Evolutionary conservation across 2,113 vertebrate genomes (phyloP), one percentile per base, ranked within the genome.

Genomic region (Leuciscus idus): DNA sequence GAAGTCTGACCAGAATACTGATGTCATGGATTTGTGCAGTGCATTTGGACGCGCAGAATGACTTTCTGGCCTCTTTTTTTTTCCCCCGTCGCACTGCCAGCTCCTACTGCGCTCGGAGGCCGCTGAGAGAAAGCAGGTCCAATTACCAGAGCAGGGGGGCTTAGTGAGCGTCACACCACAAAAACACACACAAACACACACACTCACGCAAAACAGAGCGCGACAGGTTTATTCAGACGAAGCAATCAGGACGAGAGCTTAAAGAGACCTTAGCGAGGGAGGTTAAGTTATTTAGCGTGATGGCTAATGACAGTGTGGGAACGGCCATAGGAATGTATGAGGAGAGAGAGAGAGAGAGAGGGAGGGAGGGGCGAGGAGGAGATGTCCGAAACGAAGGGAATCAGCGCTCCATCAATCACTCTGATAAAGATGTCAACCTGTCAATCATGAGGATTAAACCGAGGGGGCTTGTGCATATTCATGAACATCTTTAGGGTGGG

Each of bases 21-120:
- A 92, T 93, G 92, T 86, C 86, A 84, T 88, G 86, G 86, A 88
- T 92, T 90, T 87, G 87, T 81, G 88, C 83, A 83, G 79, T 66
- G 81, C 89, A 86, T 86, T 91, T 87, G 89, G 87, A 88, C 57
- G 83, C 48, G 78, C 64, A 86, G 80, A 91, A 90, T 91, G 90
- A 91, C 91, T 92, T 92, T 88, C 88, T 92, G 88, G 86, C 91
- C 89, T 62, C 33, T 72, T 87, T 85, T 87, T 70, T 86, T 83
- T 76, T 84, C 86, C 81, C 85, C 57, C 86, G 87, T 80, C 79
- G 79, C 70, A 72, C 76, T 91, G 90, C 90, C 90, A 89, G 77
- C 86, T 92, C 90, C 89, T 86, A 89, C 86, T 88, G 87, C 74
- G 86, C 83, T 80, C 50, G 48, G 75, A 77, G 66, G 68, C 46